These are phyloP conservation scores for Crypturellus undulatus DNA, from an alignment of 2,113 vertebrate genomes.

Conservation along the genomic window DNA sequence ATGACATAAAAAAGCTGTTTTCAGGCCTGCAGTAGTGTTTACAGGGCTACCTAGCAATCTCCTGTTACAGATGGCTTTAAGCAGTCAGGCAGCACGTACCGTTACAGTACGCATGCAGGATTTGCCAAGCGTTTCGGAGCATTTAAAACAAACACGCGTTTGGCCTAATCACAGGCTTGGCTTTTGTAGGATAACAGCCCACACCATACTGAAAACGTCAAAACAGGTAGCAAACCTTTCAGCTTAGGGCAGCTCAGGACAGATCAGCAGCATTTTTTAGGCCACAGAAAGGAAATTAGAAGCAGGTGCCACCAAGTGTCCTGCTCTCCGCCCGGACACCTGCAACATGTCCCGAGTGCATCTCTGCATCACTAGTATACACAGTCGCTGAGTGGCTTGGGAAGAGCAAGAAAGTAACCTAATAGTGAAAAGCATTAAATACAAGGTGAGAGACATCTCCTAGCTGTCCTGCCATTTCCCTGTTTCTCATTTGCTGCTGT, in stretches of 20 bases:
- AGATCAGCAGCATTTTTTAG: not conserved
- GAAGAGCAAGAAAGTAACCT: not conserved
- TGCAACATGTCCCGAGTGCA: not conserved
- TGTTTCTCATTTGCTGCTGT: fast-evolving
- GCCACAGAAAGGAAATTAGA: not conserved
- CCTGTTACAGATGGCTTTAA: not conserved
- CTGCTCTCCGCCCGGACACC: not conserved
- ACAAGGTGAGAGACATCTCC: not conserved
- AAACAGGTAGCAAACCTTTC: not conserved
- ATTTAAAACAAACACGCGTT: not conserved
- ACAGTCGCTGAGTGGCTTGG: fast-evolving
- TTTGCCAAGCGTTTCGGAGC: not conserved
- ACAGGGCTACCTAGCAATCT: not conserved
- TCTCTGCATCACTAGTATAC: fast-evolving
- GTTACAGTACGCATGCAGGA: not conserved
- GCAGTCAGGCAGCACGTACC: not conserved
- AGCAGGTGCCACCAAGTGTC: not conserved
- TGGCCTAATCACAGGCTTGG: not conserved
- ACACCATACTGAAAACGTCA: not conserved
- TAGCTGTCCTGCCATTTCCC: not conserved
- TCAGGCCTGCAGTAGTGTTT: not conserved
- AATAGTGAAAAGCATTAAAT: not conserved
- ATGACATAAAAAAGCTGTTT: not conserved
- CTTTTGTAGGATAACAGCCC: not conserved
- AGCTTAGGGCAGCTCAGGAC: not conserved